These are phyloP conservation scores for Papilio machaon DNA, from an alignment of 1,140 invertebrate genomes.

Conservation along the genomic window DNA sequence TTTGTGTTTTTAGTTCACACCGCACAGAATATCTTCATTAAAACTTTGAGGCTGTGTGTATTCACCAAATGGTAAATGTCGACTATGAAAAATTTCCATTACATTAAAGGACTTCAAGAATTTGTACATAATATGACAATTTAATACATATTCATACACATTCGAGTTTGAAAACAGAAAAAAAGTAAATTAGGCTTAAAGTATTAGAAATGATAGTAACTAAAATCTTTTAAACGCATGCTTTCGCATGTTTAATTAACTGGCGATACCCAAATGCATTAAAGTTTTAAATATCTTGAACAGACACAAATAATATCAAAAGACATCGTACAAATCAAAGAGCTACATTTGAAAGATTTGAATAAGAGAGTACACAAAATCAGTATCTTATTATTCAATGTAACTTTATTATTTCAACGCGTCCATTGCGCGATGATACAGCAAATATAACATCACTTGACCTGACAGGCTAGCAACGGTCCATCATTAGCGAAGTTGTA, in stretches of 20 bases:
- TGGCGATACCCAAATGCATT: neutral
- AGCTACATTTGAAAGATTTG: neutral
- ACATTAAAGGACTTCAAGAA: neutral
- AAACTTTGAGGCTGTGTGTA: neutral
- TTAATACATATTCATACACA: neutral
- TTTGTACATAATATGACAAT: neutral
- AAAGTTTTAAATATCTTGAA: too few relatives aligned
- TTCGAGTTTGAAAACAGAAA: neutral
- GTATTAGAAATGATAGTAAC: too few relatives aligned
- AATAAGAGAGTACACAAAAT: neutral
- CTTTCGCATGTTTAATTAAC: neutral
- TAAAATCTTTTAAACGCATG: neutral
- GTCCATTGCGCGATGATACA: constrained; percentile 7
- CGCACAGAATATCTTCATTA: neutral
- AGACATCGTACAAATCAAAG: neutral
- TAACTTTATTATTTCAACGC: constrained; percentile 1
- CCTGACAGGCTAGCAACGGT: neutral
- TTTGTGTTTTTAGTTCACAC: neutral
- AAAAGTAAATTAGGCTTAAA: too few relatives aligned
- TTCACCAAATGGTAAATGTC: neutral
- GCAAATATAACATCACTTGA: neutral
- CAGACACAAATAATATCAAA: neutral
- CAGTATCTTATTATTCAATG: neutral
- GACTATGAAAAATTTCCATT: neutral
- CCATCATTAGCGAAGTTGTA: constrained; percentile 7